Conservation (phyloP, 2,888 invertebrate genomes). For the Morinoia aosen region DNA sequence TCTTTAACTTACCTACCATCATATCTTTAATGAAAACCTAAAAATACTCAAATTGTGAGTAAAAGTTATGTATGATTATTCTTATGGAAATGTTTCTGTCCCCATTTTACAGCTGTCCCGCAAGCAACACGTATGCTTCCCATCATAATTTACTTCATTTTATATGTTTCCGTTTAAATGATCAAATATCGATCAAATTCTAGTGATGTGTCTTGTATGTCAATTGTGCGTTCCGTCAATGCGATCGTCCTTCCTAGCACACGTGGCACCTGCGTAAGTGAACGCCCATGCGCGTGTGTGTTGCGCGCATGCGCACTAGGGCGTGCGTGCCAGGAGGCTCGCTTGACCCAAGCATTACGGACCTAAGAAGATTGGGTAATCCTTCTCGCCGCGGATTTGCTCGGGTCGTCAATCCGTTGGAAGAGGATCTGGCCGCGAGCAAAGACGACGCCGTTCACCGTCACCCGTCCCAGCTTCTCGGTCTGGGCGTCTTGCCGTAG, state of each 20-base stretch:
- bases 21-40: too few species aligned
- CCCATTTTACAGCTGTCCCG: too few species aligned
- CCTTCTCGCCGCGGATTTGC: conserved; percentile 62
- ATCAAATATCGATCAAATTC: background rate
- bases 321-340: conserved; percentile 54
- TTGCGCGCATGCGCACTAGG: conserved; percentile 26
- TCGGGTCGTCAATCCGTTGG: conserved; percentile 62
- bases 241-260: background rate
- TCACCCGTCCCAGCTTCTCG: conserved; percentile 8
- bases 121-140: too few species aligned
- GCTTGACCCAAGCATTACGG: conserved; percentile 61
- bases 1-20: too few species aligned
- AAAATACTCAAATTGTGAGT: too few species aligned
- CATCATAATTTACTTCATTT: too few species aligned
- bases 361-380: conserved; percentile 66
- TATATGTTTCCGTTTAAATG: background rate
- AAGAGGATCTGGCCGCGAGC: conserved; percentile 60
- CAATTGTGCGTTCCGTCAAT: background rate
- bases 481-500: conserved; percentile 21
- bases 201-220: background rate
- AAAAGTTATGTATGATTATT: too few species aligned
- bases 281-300: background rate
- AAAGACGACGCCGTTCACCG: conserved; percentile 50
- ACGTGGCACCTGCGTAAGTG: background rate
- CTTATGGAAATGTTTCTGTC: too few species aligned